A percentile compares a stretch with the other conserved stretches of the same genome.
Conservation (phyloP, 35 echinoderm and acorn worm genomes). For the Ophiothrix spiculata region DNA sequence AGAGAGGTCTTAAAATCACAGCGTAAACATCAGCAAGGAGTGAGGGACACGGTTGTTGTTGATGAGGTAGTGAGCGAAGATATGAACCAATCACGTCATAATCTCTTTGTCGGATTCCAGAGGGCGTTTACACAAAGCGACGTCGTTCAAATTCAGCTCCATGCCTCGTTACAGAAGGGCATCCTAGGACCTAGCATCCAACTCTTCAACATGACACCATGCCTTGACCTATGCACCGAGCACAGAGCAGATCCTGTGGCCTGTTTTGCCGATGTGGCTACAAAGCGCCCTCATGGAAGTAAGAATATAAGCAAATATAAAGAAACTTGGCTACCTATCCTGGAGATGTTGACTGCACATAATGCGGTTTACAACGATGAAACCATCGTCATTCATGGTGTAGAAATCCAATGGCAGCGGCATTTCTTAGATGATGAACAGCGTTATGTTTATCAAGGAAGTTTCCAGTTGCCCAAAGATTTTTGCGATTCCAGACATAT, state of each 20-base stretch:
- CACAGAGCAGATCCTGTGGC: conserved; percentile 63
- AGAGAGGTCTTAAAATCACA: neutral
- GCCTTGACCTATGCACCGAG: conserved; percentile 57
- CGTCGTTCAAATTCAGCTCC: conserved; percentile 54
- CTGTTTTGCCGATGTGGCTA: conserved; percentile 63
- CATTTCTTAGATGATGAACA: neutral
- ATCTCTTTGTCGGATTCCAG: conserved; percentile 43
- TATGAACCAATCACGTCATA: conserved; percentile 12
- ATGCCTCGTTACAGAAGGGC: conserved; percentile 40
- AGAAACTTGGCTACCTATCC: conserved; percentile 62
- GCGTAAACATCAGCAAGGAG: neutral
- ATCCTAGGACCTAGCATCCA: conserved; percentile 57
- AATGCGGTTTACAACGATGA: conserved; percentile 63
- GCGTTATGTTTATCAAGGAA: neutral
- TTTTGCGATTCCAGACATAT: neutral
- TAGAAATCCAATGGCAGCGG: conserved; percentile 45
- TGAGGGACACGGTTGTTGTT: neutral
- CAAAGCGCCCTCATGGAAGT: conserved; percentile 17
- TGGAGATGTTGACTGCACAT: conserved; percentile 58
- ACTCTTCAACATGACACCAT: conserved; percentile 73
- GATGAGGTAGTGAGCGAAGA: conserved; percentile 35
- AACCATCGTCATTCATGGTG: conserved; percentile 51
- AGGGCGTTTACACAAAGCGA: conserved; percentile 50
- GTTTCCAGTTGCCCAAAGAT: neutral
- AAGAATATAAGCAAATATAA: conserved; percentile 40